These are phyloP conservation scores for Tortricodes alternella DNA, from an alignment of 2,888 invertebrate species.

Conservation along the genomic window DNA sequence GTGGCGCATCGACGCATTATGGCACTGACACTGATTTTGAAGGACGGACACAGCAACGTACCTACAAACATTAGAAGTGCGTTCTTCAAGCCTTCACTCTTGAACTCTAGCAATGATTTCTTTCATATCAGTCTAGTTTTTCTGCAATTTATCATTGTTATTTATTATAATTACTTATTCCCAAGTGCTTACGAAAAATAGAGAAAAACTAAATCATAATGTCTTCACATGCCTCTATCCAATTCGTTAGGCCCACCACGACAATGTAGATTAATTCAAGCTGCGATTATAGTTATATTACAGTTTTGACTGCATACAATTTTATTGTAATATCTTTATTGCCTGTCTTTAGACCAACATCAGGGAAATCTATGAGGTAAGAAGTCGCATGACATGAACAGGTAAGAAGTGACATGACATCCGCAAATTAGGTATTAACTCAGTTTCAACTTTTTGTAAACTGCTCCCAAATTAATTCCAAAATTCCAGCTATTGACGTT, in stretches of 20 bases:
- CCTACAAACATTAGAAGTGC: constrained; percentile 30
- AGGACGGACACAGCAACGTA: constrained; percentile 45
- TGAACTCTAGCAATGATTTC: constrained; percentile 23
- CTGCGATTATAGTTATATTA: neutral
- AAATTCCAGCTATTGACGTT: too few species aligned
- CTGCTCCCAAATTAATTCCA: too few species aligned
- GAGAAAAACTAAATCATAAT: constrained; percentile 44
- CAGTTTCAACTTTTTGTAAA: too few species aligned
- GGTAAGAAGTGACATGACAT: too few species aligned
- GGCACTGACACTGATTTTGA: constrained; percentile 55
- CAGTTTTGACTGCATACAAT: too few species aligned
- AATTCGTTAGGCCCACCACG: constrained; percentile 52
- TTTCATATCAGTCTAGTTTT: constrained; percentile 10
- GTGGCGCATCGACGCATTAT: constrained; percentile 43
- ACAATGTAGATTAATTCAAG: constrained; percentile 11
- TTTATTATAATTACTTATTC: constrained; percentile 4
- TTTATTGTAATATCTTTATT: too few species aligned
- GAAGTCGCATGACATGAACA: too few species aligned
- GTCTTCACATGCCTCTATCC: constrained; percentile 56
- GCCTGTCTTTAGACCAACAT: too few species aligned
- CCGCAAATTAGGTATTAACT: too few species aligned
- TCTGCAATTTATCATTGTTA: constrained; percentile 9
- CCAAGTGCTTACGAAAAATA: constrained; percentile 5
- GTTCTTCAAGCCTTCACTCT: constrained; percentile 28
- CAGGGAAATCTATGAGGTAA: too few species aligned